Percentiles rank a stretch among this genome's conserved stretches.
Conservation (phyloP, 2,888 invertebrate species). For the Coleophora flavipennella region DNA sequence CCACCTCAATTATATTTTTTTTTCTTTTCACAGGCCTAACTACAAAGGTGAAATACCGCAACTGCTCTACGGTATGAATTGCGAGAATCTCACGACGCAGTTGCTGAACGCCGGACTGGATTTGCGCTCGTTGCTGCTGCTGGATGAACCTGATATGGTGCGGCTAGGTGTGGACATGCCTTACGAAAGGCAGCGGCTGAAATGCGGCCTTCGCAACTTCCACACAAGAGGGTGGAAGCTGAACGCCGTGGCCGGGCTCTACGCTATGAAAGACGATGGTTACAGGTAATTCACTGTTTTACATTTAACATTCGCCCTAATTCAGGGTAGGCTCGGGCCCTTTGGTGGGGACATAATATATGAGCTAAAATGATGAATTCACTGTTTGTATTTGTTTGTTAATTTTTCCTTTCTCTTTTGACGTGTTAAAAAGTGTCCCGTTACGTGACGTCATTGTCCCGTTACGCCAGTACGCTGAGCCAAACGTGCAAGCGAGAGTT, state of each 20-base stretch:
- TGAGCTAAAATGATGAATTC: too few relatives aligned
- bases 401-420: too few relatives aligned
- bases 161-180: slow-evolving; percentile 73
- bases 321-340: too few relatives aligned
- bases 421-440: too few relatives aligned
- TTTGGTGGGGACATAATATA: too few relatives aligned
- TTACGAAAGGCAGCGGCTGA: slow-evolving; percentile 71
- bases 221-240: slow-evolving; percentile 72
- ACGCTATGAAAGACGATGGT: slow-evolving; percentile 44
- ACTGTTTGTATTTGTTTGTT: too few relatives aligned
- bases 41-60: slow-evolving; percentile 68
- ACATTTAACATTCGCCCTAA: too few relatives aligned
- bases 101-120: slow-evolving; percentile 64
- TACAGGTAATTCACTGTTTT: slow-evolving; percentile 54
- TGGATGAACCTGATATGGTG: slow-evolving; percentile 71
- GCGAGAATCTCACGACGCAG: slow-evolving; percentile 57
- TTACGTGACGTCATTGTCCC: too few relatives aligned
- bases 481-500: too few relatives aligned
- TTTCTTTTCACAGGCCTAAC: slow-evolving; percentile 39
- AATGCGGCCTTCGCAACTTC: slow-evolving; percentile 68
- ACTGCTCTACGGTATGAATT: slow-evolving; percentile 74
- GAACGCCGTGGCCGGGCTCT: slow-evolving; percentile 51
- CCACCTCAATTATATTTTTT: too few relatives aligned
- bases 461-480: too few relatives aligned
- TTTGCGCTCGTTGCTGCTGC: slow-evolving; percentile 69